phyloP scores from a whole-genome alignment of 2,113 vertebrate species.

The Anhinga rufa region DNA sequence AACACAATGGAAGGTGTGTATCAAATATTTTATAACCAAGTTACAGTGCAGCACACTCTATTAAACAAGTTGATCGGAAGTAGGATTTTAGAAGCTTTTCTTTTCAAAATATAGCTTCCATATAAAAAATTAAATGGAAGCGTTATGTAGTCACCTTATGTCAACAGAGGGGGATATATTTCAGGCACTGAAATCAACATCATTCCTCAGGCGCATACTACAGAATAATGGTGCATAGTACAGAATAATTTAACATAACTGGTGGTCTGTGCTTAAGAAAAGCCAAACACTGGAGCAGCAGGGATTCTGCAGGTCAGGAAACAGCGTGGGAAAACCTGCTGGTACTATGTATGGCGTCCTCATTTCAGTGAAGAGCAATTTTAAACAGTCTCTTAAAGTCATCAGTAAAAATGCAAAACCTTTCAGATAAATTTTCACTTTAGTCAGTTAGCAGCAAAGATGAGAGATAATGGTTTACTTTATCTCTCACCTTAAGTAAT shows the following conservation, averaged over 20 bases:
- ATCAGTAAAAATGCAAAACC: background rate
- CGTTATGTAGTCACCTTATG: background rate
- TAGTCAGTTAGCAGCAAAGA: background rate
- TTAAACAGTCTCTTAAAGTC: background rate
- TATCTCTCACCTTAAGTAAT: background rate
- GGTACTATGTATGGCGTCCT: background rate
- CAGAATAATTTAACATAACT: conserved; percentile 5
- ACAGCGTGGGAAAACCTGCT: conserved; percentile 17
- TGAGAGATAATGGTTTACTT: background rate
- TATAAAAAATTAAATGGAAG: background rate
- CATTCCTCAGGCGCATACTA: background rate
- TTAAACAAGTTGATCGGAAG: background rate
- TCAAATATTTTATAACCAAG: background rate
- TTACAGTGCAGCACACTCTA: background rate
- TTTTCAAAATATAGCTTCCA: background rate
- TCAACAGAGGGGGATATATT: background rate
- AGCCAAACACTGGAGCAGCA: background rate
- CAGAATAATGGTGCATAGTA: background rate
- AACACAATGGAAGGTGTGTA: background rate
- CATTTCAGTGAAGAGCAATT: background rate
- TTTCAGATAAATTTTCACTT: background rate
- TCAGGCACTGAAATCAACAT: background rate
- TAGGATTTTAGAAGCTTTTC: background rate
- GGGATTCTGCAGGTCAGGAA: conserved; percentile 28
- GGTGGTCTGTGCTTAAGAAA: conserved; percentile 7